phyloP scores from a whole-genome alignment of 1,140 invertebrate species.

The Drosophila sulfurigaster region DNA sequence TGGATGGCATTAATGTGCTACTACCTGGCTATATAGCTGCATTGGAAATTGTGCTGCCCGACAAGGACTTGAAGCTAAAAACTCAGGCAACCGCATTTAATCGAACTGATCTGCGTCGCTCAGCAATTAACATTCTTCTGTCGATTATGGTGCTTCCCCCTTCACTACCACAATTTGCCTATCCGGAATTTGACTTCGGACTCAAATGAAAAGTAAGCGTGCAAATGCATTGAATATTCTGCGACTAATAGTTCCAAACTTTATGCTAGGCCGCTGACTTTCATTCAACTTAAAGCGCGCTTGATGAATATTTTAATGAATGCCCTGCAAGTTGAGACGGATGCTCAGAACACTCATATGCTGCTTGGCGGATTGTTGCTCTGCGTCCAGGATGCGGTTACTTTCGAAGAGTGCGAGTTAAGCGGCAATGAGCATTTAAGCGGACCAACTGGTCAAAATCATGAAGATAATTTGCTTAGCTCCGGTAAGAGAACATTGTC shows the following conservation, averaged over 20 bases:
- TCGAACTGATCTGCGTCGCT: slow-evolving; percentile 93
- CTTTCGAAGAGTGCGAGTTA: slow-evolving; percentile 89
- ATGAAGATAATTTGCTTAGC: slow-evolving; percentile 89
- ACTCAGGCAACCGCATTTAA: slow-evolving; percentile 87
- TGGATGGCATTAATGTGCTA: slow-evolving; percentile 96
- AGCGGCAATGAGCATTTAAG: slow-evolving; percentile 86
- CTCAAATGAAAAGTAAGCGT: slow-evolving; percentile 85
- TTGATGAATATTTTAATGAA: slow-evolving; percentile 94
- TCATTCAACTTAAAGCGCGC: slow-evolving; percentile 92
- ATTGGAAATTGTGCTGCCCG: slow-evolving; percentile 94
- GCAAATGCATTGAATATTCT: neutral
- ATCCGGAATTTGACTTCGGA: slow-evolving; percentile 90
- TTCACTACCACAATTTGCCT: slow-evolving; percentile 94
- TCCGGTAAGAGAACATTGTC: slow-evolving; percentile 87
- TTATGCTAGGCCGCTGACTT: slow-evolving; percentile 87
- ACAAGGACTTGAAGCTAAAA: slow-evolving; percentile 90
- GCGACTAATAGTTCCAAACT: neutral
- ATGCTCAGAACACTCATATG: slow-evolving; percentile 96
- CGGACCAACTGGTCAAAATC: slow-evolving; percentile 82
- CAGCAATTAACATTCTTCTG: slow-evolving; percentile 95
- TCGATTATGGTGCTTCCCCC: slow-evolving; percentile 95
- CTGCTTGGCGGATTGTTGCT: slow-evolving; percentile 92
- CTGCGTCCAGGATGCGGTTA: slow-evolving; percentile 93
- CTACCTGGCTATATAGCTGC: slow-evolving; percentile 95
- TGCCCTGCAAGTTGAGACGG: slow-evolving; percentile 93